These are phyloP conservation scores for Brachionus asplanchnoidis DNA, from an alignment of 1,140 invertebrate genomes.

Conservation along the genomic window DNA sequence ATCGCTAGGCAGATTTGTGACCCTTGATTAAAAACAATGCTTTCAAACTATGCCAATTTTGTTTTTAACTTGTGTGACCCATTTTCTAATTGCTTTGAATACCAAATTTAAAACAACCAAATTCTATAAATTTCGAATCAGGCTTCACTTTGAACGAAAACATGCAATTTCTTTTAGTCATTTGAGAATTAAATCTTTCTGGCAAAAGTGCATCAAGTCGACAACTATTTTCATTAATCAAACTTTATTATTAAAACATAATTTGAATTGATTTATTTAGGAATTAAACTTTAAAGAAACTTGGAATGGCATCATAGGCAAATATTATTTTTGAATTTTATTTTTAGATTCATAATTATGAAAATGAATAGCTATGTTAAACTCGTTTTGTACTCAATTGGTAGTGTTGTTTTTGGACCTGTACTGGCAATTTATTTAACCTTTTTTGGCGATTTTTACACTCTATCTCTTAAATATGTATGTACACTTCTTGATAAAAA, in stretches of 20 bases:
- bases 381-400: not conserved
- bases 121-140: not conserved
- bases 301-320: not conserved
- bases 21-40: not conserved
- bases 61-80: not conserved
- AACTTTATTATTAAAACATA: not conserved
- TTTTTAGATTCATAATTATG: not conserved
- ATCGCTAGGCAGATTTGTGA: not conserved
- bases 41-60: not conserved
- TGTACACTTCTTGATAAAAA: not conserved
- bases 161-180: not conserved
- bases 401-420: conserved; percentile 13
- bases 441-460: conserved; percentile 33
- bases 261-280: not conserved
- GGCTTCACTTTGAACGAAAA: not conserved
- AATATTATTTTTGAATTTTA: not conserved
- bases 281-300: not conserved
- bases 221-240: not conserved
- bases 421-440: not conserved
- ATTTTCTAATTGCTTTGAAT: not conserved
- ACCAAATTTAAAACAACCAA: not conserved
- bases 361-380: not conserved
- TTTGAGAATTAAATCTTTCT: not conserved
- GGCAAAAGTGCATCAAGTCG: not conserved
- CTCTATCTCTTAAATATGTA: conserved; percentile 12